Conservation (phyloP, 2,888 invertebrate species). For the Corbicula japonica region DNA sequence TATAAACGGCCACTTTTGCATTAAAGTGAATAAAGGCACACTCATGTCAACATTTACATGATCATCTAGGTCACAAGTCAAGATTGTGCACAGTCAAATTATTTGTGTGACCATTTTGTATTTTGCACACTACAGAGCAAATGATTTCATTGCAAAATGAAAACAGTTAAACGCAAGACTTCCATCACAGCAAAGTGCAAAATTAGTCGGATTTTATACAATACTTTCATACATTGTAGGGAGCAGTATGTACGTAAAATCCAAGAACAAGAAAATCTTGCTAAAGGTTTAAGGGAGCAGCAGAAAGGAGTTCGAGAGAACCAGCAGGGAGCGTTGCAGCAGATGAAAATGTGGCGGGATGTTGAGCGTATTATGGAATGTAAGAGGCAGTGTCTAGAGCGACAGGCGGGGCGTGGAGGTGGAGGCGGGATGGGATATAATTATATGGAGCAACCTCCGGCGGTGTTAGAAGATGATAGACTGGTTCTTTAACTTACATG, state of each 20-base stretch:
- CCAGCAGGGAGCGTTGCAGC: slow-evolving; percentile 87
- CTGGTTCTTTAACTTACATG: slow-evolving; percentile 72
- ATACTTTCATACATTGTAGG: slow-evolving; percentile 86
- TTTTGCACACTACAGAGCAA: too few relatives aligned
- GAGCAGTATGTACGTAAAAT: slow-evolving; percentile 90
- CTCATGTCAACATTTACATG: too few relatives aligned
- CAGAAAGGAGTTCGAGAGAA: slow-evolving; percentile 88
- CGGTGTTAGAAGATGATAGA: slow-evolving; percentile 80
- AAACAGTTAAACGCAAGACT: neutral
- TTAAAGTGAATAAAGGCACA: too few relatives aligned
- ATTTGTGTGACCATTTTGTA: too few relatives aligned
- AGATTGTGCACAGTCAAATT: too few relatives aligned
- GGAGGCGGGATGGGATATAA: slow-evolving; percentile 56
- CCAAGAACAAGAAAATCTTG: slow-evolving; percentile 89
- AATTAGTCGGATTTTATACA: neutral
- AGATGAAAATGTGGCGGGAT: slow-evolving; percentile 89
- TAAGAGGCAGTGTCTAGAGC: slow-evolving; percentile 81
- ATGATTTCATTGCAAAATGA: neutral
- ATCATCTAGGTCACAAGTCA: too few relatives aligned
- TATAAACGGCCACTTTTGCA: too few relatives aligned
- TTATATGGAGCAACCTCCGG: slow-evolving; percentile 77
- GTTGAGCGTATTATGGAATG: slow-evolving; percentile 86
- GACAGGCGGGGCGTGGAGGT: slow-evolving; percentile 66
- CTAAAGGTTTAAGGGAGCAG: slow-evolving; percentile 86
- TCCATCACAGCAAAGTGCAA: neutral